phyloP scores from a whole-genome alignment of 2,113 vertebrate species.

The Hypomesus transpacificus region DNA sequence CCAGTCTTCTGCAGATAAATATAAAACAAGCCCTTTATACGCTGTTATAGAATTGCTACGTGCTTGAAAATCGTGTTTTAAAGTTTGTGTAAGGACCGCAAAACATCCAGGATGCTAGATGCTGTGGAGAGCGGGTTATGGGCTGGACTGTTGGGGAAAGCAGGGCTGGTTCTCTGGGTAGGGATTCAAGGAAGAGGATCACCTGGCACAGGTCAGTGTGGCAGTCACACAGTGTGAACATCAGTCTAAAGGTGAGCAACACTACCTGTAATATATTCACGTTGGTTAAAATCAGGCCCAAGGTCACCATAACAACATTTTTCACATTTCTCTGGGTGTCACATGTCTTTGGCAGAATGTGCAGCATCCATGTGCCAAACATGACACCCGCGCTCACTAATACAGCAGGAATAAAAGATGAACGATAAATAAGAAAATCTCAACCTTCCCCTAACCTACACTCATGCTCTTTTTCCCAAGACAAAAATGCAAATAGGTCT shows the following conservation, averaged over 20 bases:
- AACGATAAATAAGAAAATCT: constrained; percentile 64
- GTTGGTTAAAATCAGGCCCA: constrained; percentile 73
- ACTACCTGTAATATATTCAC: constrained; percentile 68
- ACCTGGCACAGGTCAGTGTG: constrained; percentile 54
- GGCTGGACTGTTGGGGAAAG: too few species aligned
- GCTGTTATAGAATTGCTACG: too few species aligned
- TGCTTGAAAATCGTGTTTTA: too few species aligned
- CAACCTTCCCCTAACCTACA: constrained; percentile 37
- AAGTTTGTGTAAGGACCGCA: too few species aligned
- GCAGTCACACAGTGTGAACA: constrained; percentile 50
- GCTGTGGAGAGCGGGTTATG: too few species aligned
- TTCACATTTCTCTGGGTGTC: constrained; percentile 63
- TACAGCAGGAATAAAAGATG: constrained; percentile 59
- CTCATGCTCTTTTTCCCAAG: constrained; percentile 40
- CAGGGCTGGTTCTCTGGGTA: too few species aligned
- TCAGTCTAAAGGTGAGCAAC: constrained; percentile 34
- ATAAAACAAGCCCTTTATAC: too few species aligned
- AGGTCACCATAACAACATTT: constrained; percentile 70
- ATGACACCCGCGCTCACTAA: constrained; percentile 64
- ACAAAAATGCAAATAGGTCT: constrained; percentile 71
- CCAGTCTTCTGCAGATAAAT: too few species aligned
- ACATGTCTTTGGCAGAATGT: constrained; percentile 64
- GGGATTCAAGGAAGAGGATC: constrained; percentile 40
- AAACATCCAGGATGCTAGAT: too few species aligned
- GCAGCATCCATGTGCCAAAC: constrained; percentile 59